Percentiles rank a stretch among this genome's conserved stretches.
Conservation (phyloP, 1,140 invertebrate species). For the Rhynchophorus ferrugineus region DNA sequence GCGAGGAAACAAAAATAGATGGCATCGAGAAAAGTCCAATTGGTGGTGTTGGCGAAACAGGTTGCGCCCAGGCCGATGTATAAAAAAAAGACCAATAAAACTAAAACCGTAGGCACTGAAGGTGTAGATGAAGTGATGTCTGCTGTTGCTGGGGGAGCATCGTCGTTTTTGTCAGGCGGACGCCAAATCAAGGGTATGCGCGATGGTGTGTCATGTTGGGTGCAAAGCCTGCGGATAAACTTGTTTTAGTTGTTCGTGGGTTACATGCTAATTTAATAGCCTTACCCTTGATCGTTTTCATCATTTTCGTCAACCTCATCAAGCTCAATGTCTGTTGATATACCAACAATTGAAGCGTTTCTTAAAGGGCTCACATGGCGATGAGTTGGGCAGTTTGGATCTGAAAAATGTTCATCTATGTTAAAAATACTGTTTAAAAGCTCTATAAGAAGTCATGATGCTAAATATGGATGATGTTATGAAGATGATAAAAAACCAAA, state of each 20-base stretch:
- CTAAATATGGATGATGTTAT: too few species aligned
- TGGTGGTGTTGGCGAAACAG: constrained; percentile 63
- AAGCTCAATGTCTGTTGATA: constrained; percentile 28
- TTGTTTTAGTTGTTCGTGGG: constrained; percentile 1
- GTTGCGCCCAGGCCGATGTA: constrained; percentile 67
- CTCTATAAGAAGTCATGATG: too few species aligned
- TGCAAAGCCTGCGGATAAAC: constrained; percentile 31
- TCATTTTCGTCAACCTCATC: constrained; percentile 39
- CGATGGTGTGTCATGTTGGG: constrained; percentile 62
- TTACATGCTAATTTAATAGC: background rate
- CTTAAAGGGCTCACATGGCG: constrained; percentile 27
- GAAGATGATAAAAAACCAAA: background rate
- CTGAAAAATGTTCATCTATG: too few species aligned
- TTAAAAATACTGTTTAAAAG: too few species aligned
- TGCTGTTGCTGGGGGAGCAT: constrained; percentile 27
- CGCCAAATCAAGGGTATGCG: constrained; percentile 60
- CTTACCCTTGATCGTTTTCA: constrained; percentile 39
- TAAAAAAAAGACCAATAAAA: constrained; percentile 58
- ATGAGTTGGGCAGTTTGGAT: constrained; percentile 30
- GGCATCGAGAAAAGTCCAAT: constrained; percentile 74
- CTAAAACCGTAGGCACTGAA: constrained; percentile 62
- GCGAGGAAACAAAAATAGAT: constrained; percentile 86
- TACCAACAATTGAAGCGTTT: constrained; percentile 26
- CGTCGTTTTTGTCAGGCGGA: constrained; percentile 37
- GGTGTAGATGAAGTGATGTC: constrained; percentile 36